A percentile compares a stretch with the other conserved stretches of the same genome.
Conservation (phyloP, 1,140 invertebrate species). For the Drosophila ercepeae region DNA sequence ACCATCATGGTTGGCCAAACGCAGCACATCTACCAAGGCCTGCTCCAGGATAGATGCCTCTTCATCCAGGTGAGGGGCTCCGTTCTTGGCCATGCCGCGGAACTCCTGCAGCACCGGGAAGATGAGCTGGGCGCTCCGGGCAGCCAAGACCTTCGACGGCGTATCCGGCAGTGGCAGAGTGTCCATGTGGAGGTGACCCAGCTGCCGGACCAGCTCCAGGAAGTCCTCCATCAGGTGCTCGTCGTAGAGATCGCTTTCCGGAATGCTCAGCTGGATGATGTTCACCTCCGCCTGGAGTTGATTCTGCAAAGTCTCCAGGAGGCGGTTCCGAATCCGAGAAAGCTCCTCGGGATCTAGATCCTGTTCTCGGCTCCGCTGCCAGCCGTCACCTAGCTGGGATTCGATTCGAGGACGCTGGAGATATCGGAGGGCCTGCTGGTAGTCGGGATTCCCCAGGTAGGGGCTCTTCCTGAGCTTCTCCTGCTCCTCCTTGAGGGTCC, state of each 20-base stretch:
- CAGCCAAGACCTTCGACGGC: conserved; percentile 65
- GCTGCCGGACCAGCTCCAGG: conserved; percentile 44
- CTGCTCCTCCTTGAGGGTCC: conserved; percentile 35
- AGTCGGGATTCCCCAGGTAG: conserved; percentile 18
- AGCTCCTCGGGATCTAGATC: conserved; percentile 19
- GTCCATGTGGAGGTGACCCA: conserved; percentile 19
- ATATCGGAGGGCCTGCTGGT: conserved; percentile 57
- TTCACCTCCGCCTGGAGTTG: conserved; percentile 68
- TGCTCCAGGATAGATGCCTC: conserved; percentile 29
- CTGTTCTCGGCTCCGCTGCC: neutral
- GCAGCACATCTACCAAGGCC: conserved; percentile 55
- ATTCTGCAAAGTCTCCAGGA: conserved; percentile 57
- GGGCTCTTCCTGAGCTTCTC: conserved; percentile 10
- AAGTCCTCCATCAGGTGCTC: conserved; percentile 71
- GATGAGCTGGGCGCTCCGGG: conserved; percentile 59
- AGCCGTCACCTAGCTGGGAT: conserved; percentile 36
- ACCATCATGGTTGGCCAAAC: conserved; percentile 42
- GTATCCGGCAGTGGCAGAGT: conserved; percentile 54
- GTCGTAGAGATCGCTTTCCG: conserved; percentile 74
- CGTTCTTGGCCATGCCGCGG: conserved; percentile 1
- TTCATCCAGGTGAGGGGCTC: neutral
- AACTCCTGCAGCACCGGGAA: conserved; percentile 62
- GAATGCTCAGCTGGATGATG: conserved; percentile 75
- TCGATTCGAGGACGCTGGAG: conserved; percentile 34
- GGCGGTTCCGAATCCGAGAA: conserved; percentile 13